Conservation (phyloP, 1,140 invertebrate genomes). For the Ooceraea biroi region DNA sequence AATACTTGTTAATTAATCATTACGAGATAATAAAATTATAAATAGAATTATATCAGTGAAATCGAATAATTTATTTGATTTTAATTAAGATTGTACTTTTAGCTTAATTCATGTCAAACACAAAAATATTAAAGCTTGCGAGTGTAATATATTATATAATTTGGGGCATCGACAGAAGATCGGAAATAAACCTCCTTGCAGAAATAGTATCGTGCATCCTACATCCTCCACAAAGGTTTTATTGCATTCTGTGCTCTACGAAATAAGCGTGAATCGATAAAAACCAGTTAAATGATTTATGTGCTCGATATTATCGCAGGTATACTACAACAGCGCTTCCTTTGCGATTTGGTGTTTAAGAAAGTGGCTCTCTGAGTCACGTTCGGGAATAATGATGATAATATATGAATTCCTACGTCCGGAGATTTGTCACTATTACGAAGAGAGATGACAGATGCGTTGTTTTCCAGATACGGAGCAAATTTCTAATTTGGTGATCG, state of each 20-base stretch:
- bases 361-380: slow-evolving; percentile 35
- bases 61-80: no score
- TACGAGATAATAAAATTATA: no score
- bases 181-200: slow-evolving; percentile 15
- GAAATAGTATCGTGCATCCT: slow-evolving; percentile 31
- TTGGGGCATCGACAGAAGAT: slow-evolving; percentile 17
- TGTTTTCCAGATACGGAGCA: slow-evolving; percentile 38
- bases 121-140: not conserved
- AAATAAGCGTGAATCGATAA: slow-evolving; percentile 36
- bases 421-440: slow-evolving; percentile 47
- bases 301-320: not conserved
- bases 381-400: slow-evolving; percentile 54
- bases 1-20: slow-evolving; percentile 1
- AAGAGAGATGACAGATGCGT: slow-evolving; percentile 27
- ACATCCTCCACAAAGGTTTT: not conserved
- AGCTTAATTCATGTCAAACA: slow-evolving; percentile 3
- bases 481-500: slow-evolving; percentile 26
- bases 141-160: slow-evolving; percentile 9
- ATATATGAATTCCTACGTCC: slow-evolving; percentile 10
- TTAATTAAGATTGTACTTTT: not conserved
- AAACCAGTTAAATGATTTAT: slow-evolving; percentile 43
- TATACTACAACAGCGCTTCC: not conserved
- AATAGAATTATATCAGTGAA: no score
- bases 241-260: not conserved
- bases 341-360: slow-evolving; percentile 11